Conservation (phyloP, 2,113 vertebrate species). For the Balaeniceps rex region DNA sequence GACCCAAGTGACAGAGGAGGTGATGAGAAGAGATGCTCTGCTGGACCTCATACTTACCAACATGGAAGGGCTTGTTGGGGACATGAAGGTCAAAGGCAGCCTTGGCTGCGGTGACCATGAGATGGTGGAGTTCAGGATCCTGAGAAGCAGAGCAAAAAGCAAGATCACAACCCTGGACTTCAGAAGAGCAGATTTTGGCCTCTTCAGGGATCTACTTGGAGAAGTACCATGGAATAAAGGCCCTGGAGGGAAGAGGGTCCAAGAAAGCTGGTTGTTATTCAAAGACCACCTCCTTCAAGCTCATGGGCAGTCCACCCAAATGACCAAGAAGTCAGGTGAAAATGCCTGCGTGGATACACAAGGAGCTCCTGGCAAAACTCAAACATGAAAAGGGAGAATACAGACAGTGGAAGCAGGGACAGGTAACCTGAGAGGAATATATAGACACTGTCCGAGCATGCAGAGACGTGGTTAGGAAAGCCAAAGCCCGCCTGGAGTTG, state of each 20-base stretch:
- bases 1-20: not conserved
- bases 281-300: not conserved
- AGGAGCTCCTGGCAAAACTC: not conserved
- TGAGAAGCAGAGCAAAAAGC: not conserved
- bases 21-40: not conserved
- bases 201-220: not conserved
- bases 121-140: not conserved
- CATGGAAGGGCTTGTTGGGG: not conserved
- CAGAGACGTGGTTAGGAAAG: not conserved
- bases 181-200: not conserved
- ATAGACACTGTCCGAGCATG: not conserved
- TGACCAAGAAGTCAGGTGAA: not conserved
- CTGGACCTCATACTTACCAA: not conserved
- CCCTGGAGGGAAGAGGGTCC: not conserved
- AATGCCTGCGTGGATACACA: not conserved
- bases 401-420: not conserved
- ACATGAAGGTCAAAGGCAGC: not conserved
- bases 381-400: not conserved
- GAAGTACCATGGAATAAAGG: not conserved
- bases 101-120: not conserved
- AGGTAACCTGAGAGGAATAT: not conserved
- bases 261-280: not conserved
- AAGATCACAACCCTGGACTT: not conserved
- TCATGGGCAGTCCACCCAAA: not conserved
- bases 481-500: not conserved